Evolutionary conservation across 1,140 invertebrate genomes (phyloP).

Genomic region (Proctacanthus coquilletti): DNA sequence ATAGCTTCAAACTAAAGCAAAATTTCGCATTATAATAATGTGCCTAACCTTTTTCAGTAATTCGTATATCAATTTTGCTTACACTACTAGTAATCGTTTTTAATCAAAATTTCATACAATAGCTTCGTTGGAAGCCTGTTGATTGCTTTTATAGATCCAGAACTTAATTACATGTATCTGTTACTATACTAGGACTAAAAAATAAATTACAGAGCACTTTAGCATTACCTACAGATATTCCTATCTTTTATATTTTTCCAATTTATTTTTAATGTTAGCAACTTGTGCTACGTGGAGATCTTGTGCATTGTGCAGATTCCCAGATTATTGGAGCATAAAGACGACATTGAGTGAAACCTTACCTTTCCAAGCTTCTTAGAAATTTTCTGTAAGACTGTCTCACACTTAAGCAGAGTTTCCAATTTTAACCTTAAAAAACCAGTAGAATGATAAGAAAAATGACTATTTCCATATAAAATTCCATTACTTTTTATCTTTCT

Average conservation of each 20-base stretch:
- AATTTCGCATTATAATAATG: no score
- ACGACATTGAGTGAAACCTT: background rate
- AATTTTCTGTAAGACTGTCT: constrained; percentile 9
- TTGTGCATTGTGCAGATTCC: background rate
- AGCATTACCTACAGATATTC: no score
- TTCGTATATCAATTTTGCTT: no score
- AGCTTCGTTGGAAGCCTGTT: no score
- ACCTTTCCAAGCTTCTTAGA: constrained; percentile 11
- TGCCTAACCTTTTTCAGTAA: no score
- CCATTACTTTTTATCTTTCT: constrained; percentile 9
- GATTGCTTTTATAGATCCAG: no score
- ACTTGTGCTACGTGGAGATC: background rate
- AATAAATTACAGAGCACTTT: background rate
- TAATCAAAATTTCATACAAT: no score
- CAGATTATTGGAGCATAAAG: background rate
- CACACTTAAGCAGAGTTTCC: constrained; percentile 10
- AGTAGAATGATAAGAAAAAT: constrained; percentile 1
- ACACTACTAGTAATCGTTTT: no score
- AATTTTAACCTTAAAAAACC: constrained; percentile 9
- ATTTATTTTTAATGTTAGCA: background rate
- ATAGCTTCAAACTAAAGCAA: no score
- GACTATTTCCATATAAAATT: background rate
- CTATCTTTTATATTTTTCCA: no score
- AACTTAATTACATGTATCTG: no score
- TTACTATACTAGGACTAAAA: constrained; percentile 3